These are phyloP conservation scores for Amphibalanus amphitrite DNA, from an alignment of 1,140 invertebrate genomes.

Conservation along the genomic window DNA sequence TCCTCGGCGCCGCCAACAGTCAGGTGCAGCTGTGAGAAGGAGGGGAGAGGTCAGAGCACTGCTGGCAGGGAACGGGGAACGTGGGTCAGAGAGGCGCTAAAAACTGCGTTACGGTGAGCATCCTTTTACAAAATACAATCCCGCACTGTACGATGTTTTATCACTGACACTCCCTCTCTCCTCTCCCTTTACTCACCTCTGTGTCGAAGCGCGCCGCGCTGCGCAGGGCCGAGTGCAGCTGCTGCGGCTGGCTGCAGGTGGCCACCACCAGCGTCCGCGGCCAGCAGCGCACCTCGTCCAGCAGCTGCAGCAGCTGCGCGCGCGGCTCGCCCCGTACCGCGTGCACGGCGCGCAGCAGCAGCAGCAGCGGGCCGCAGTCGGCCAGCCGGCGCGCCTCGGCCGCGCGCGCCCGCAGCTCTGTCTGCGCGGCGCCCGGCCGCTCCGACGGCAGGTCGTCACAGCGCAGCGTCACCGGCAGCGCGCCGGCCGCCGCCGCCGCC, in stretches of 20 bases:
- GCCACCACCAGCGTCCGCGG: not conserved
- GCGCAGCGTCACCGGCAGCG: conserved; percentile 10
- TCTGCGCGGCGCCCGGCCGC: not conserved
- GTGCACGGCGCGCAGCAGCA: not conserved
- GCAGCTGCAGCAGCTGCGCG: not conserved
- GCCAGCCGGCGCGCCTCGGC: not conserved
- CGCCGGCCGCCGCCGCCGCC: conserved; percentile 12
- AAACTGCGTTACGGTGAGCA: not conserved
- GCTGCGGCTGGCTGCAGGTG: not conserved
- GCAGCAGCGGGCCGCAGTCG: not conserved
- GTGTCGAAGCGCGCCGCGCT: not conserved
- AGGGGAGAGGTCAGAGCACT: not conserved
- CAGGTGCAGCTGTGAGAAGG: not conserved
- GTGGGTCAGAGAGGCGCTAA: not conserved
- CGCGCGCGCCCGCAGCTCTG: not conserved
- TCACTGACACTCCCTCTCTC: not conserved
- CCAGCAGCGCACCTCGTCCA: not conserved
- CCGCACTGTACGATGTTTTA: not conserved
- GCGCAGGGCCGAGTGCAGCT: not conserved
- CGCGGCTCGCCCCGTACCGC: not conserved
- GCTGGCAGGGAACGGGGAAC: not conserved
- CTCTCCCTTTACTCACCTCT: not conserved
- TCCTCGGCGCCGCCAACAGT: not conserved
- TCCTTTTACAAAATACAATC: not conserved
- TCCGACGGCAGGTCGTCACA: conserved; percentile 6